Percentiles rank a stretch among this genome's conserved stretches.
Conservation (phyloP, 2,797 vertebrate genomes). For the Pangasius mekongensis region DNA sequence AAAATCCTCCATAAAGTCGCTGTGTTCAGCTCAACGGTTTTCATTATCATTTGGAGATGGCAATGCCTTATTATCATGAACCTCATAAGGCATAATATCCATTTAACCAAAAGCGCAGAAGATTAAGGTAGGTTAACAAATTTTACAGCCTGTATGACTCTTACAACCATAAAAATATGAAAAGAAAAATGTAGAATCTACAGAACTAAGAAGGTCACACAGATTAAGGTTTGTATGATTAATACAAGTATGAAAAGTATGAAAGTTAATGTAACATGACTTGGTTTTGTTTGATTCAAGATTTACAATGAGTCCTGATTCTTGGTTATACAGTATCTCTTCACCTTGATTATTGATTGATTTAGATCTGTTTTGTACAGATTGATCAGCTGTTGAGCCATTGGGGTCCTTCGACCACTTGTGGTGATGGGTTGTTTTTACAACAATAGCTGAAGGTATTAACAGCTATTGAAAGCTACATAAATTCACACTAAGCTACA, state of each 20-base stretch:
- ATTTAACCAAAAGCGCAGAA: background rate
- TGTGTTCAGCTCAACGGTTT: slow-evolving; percentile 17
- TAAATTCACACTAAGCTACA: slow-evolving; percentile 25
- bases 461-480: slow-evolving; percentile 6
- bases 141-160: background rate
- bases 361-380: slow-evolving; percentile 7
- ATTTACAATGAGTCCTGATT: background rate
- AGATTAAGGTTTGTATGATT: background rate
- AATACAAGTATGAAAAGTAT: background rate
- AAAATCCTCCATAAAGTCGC: slow-evolving; percentile 25
- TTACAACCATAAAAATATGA: background rate
- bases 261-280: background rate
- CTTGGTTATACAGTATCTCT: no score
- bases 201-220: background rate
- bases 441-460: background rate
- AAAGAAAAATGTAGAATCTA: background rate
- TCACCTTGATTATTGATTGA: slow-evolving; percentile 10
- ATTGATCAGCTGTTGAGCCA: background rate
- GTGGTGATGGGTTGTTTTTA: background rate
- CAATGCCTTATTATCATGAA: background rate
- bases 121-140: background rate
- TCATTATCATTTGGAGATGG: background rate
- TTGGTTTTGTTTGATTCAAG: background rate
- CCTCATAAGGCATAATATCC: background rate
- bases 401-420: background rate